Base-by-base conservation (phyloP, 1,140 invertebrate species). In the Rhopalosiphum padi region DNA sequence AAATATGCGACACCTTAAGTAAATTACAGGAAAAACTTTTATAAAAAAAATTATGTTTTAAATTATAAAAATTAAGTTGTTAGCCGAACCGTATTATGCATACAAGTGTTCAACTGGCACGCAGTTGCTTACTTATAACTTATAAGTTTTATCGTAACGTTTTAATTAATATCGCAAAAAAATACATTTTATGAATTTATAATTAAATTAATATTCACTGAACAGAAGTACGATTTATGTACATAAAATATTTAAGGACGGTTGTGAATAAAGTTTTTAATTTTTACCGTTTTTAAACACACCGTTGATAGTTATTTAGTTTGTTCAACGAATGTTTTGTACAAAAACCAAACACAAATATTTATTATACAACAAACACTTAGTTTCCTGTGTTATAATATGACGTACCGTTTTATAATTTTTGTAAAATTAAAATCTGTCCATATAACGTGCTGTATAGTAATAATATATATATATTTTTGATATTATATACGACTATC, bases 61-160 rank as follows among this genome's bases (percentile, higher is more conserved):
- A 18, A 18, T 18, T 77, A 77, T 77, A 77, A n/a, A 77, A 77
- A 77, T 77, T n/a, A 77, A 77, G 60, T 77, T 77, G 60, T 77
- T 77, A 77, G 60, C 15, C 9, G n/a, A 77, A 77, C 60, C 15
- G 15, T 77, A 21, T n/a, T 77, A 77, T 5, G 60, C 30, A 77
- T 77, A 77, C 30, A 77, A 77, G 60, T 77, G 30, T n/a, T 77
- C 15, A 35, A 77, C 30, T 77, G 18, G 60, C 21, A 21, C 7
- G 21, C 77, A 37, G 35, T 97, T 83, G 22, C 35, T 83, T 83
- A 83, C 77, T 83, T 18, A 77, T 51, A 51, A 51, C 25, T 68
- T 68, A 60, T 83, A 83, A 97, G 5, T 48, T 87, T 35, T 87
- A 15, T 89, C 51, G 48, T 53, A 48, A 68, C 53, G 25, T 90